Base-by-base conservation (phyloP, 2,888 invertebrate genomes). In the Parnassius smintheus region DNA sequence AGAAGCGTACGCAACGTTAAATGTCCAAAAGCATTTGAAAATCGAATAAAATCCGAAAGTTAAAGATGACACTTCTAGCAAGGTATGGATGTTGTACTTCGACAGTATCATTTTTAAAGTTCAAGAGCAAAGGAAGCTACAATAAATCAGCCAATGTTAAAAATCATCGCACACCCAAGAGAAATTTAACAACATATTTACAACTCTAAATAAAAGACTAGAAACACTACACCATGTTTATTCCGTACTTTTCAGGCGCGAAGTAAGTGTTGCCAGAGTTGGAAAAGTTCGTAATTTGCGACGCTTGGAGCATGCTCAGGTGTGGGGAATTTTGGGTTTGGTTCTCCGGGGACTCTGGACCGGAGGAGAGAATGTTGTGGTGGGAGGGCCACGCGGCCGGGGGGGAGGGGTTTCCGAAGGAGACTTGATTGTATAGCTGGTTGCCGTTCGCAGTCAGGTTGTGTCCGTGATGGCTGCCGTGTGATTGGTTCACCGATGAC, bases 171-270 rank as follows among this genome's bases (percentile, higher is more conserved):
- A 49, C 54, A 62, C 62, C 9, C 54, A 59, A 51, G n/a, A 11
- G 9, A 46, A 46, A n/a, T 54, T 45, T 51, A 76, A 72, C 77
- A 81, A 73, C 45, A 18, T 63, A 55, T 63, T 25, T 63, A 59
- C 54, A 57, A 52, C 35, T 54, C 54, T 54, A 53, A 49, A 54
- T 50, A 55, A 68, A 77, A 72, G 85, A 86, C 88, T 86, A 88
- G 86, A 85, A 70, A 67, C 78, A 87, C 87, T 92, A 92, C 75
- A 92, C 92, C 92, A 92, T 92, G 80, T 92, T 92, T 56, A 92
- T 92, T 62, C 92, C 92, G 71, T 92, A 92, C 65, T 92, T 92
- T 68, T 92, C 92, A 3, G 92, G 91, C 10, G 92, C 91, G 67
- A 92, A 92, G 69, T 92, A 92, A 72, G 90, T 88, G 72, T 91